Percentiles rank a stretch among this genome's conserved stretches.
Evolutionary conservation across 35 echinoderm and acorn worm genomes (phyloP).

Genomic region (Diadema setosum): DNA sequence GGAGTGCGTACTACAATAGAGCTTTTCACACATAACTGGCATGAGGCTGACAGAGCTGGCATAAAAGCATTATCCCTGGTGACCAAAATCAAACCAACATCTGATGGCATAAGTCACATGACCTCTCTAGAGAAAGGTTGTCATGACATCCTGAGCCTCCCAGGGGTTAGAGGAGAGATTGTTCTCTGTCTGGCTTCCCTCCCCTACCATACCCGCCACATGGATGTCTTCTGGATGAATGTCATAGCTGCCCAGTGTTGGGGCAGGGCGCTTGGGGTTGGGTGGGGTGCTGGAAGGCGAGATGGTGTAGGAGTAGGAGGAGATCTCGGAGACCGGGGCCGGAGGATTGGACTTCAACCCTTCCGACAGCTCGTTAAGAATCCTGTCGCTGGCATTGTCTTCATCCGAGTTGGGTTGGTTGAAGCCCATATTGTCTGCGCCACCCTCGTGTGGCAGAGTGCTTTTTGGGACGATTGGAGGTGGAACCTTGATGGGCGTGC

Average conservation of each 20-base stretch:
- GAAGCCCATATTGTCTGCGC: not conserved
- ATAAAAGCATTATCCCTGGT: too few species aligned
- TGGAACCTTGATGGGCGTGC: not conserved
- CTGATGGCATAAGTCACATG: too few species aligned
- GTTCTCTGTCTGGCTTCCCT: not conserved
- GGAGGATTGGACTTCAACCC: not conserved
- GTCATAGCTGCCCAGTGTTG: not conserved
- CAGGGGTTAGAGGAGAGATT: not conserved
- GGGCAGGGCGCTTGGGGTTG: not conserved
- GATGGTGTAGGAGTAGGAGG: not conserved
- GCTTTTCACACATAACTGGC: too few species aligned
- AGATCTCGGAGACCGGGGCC: not conserved
- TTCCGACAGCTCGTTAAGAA: not conserved
- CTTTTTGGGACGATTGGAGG: not conserved
- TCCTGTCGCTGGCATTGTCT: not conserved
- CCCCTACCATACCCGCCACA: not conserved
- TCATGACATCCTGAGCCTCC: not conserved
- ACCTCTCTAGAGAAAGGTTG: not conserved
- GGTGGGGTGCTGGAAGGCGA: not conserved
- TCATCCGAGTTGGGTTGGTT: not conserved
- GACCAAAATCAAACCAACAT: too few species aligned
- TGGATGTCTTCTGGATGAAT: not conserved
- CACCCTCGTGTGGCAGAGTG: not conserved
- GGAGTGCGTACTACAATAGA: too few species aligned
- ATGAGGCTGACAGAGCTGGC: too few species aligned